Base-by-base conservation (phyloP, 2,113 vertebrate species). In the Gallinago paraguaiae region DNA sequence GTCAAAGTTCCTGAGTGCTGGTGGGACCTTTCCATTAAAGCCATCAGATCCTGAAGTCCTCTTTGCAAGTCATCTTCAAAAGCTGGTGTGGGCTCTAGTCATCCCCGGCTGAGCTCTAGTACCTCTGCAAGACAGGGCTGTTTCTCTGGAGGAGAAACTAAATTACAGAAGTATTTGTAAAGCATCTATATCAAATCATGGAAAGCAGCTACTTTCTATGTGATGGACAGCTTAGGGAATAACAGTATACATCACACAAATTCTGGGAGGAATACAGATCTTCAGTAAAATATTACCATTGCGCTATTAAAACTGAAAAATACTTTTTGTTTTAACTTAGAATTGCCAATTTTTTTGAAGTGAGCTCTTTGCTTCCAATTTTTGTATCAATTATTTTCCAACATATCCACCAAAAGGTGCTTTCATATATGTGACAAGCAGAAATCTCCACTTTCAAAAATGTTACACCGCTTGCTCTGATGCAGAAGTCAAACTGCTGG, bases 51-150 rank as follows among this genome's bases (percentile, higher is more conserved):
- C 46, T 37, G 8, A 71, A 46, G 60, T 68, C 43, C 11, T 85
- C 63, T 92, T 82, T 74, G 39, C 41, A 77, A 70, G 60, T 48
- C 51, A 71, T 64, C 39, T 83, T 90, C 72, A 78, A 81, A 94
- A 78, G 37, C 30, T 5, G 2, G 16, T 0, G 0, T 71, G 61
- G 72, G 56, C 60, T 94, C 72, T 61, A 86, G 39, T n/a, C 0
- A 0, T 23, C 61, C 11, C 8, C 0, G 0, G n/a, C 59, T 90
- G 70, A 88, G 74, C 56, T 86, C 35, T 25, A 70, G 56, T 11
- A 60, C n/a, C 41, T 86, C 67, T 39, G 37, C 68, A 74, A 70
- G 75, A 71, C 19, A 3, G 11, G 14, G 1, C 4, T 76, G 54
- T 63, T 90, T 15, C 63, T 90, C 57, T 18, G 35, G 20, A 80